These are phyloP conservation scores for Chrysolina oricalcia DNA, from an alignment of 2,888 invertebrate genomes.

Conservation along the genomic window DNA sequence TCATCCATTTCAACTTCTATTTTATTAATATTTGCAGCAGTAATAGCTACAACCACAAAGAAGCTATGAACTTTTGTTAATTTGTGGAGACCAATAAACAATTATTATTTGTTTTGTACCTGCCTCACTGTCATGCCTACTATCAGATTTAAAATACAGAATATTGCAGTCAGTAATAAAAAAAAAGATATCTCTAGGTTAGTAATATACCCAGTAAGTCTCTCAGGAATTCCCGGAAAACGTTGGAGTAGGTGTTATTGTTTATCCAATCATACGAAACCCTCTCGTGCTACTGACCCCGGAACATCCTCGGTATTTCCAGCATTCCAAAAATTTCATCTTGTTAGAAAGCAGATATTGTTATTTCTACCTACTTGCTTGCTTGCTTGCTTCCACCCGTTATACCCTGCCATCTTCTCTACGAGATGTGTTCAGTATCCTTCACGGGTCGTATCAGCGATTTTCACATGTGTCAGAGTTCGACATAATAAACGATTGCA, in stretches of 20 bases:
- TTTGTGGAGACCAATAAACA: no score
- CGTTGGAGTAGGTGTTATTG: no score
- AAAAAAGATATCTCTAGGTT: no score
- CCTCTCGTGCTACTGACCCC: not conserved
- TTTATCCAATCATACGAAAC: not conserved
- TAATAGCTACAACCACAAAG: no score
- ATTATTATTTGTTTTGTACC: no score
- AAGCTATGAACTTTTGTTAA: no score
- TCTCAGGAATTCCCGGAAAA: not conserved
- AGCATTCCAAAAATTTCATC: not conserved
- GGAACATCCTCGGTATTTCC: not conserved
- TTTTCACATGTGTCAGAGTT: constrained; percentile 31
- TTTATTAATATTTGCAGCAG: no score
- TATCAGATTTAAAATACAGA: no score
- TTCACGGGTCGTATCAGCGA: constrained; percentile 11
- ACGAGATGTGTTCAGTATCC: constrained; percentile 23
- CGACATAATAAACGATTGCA: constrained; percentile 34
- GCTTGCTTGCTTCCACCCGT: not conserved
- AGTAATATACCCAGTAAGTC: no score
- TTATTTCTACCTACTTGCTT: constrained; percentile 12
- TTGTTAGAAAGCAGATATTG: not conserved
- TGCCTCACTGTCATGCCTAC: no score
- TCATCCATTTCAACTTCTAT: no score
- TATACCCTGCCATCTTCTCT: not conserved
- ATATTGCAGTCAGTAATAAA: no score